These are phyloP conservation scores for Arothron firmamentum DNA, from an alignment of 2,113 vertebrate genomes.

Conservation along the genomic window DNA sequence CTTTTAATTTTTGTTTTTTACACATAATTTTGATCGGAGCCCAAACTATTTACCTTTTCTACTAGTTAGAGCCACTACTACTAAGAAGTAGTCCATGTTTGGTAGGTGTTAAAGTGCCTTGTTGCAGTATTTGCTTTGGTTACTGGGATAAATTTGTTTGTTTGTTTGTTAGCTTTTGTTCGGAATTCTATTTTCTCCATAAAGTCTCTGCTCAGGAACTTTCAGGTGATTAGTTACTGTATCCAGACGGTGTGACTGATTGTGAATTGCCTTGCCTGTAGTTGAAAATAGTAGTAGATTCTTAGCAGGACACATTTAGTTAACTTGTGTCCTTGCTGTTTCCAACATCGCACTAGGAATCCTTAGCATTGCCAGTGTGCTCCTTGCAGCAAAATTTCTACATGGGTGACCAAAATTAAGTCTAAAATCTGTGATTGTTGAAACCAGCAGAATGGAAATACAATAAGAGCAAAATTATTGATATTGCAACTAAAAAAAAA, in stretches of 20 bases:
- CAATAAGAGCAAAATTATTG: neutral
- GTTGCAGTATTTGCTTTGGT: constrained; percentile 2
- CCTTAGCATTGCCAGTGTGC: constrained; percentile 1
- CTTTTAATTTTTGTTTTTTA: no score
- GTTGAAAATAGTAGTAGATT: no score
- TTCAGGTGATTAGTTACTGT: constrained; percentile 24
- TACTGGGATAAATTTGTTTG: constrained; percentile 18
- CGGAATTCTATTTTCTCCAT: constrained; percentile 14
- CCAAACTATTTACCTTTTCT: neutral
- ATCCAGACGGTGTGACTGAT: constrained; percentile 31
- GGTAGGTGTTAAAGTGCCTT: neutral
- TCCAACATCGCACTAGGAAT: constrained; percentile 2
- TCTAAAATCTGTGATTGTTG: neutral
- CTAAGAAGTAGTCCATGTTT: no score
- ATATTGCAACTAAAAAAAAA: neutral
- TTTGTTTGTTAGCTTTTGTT: constrained; percentile 15
- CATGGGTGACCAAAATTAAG: neutral
- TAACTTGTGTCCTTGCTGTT: constrained; percentile 21
- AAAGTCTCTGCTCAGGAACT: constrained; percentile 11
- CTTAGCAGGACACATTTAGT: constrained; percentile 12
- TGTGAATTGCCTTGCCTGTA: constrained; percentile 17
- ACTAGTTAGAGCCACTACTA: neutral
- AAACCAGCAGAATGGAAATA: neutral
- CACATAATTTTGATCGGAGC: neutral
- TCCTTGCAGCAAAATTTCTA: neutral